A percentile compares a stretch with the other conserved stretches of the same genome.
Conservation (phyloP, 2,113 vertebrate genomes). For the Procavia capensis region DNA sequence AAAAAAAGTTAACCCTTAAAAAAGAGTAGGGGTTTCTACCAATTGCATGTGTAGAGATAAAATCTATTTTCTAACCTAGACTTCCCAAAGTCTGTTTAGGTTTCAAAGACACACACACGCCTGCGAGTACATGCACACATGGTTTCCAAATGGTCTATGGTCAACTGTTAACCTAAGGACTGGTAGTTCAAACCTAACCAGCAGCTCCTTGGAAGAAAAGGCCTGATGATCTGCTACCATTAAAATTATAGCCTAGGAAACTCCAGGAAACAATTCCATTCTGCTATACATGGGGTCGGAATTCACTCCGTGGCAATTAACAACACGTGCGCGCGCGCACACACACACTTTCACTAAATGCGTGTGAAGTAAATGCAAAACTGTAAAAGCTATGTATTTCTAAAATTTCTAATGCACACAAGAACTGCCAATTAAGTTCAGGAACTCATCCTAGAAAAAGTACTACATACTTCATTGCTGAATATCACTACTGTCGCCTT, state of each 20-base stretch:
- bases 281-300: not conserved
- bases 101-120: not conserved
- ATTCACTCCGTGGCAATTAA: not conserved
- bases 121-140: too few relatives aligned
- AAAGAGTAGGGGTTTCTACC: not conserved
- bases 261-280: not conserved
- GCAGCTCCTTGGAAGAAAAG: not conserved
- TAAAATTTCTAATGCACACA: constrained; percentile 57
- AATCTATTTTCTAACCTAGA: not conserved
- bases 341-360: not conserved
- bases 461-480: too few relatives aligned
- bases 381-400: not conserved
- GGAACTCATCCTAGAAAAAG: too few relatives aligned
- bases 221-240: not conserved
- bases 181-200: not conserved
- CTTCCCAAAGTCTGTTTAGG: not conserved
- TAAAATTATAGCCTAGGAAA: not conserved
- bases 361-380: not conserved
- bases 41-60: not conserved
- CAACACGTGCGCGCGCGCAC: not conserved
- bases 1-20: too few relatives aligned
- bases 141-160: not conserved
- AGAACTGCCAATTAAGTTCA: too few relatives aligned
- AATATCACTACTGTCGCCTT: too few relatives aligned
- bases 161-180: not conserved